Conservation (phyloP, 2,888 invertebrate species). For the Petrolisthes cinctipes region DNA sequence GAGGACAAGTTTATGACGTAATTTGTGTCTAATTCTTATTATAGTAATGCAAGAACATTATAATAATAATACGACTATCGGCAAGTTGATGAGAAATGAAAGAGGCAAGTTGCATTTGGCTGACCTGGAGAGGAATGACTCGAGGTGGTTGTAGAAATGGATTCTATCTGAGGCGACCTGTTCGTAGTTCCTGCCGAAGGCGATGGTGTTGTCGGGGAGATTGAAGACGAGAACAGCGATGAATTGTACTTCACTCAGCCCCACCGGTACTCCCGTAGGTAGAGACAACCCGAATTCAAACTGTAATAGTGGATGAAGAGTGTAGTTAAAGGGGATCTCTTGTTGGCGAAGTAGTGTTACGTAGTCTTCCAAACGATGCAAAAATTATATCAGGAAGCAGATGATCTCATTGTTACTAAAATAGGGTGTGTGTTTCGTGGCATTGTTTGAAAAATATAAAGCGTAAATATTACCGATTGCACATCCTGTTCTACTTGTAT, state of each 20-base stretch:
- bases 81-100: not conserved
- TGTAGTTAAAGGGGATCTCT: not conserved
- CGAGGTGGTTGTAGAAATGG: slow-evolving; percentile 5
- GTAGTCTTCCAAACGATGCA: too few relatives aligned
- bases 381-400: too few relatives aligned
- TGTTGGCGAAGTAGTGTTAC: not conserved
- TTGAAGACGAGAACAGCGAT: not conserved
- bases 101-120: not conserved
- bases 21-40: too few relatives aligned
- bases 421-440: too few relatives aligned
- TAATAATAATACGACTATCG: too few relatives aligned
- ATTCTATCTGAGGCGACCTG: not conserved
- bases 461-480: too few relatives aligned
- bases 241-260: not conserved
- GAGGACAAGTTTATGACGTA: too few relatives aligned
- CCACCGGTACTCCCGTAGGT: not conserved
- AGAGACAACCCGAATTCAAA: not conserved
- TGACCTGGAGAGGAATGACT: slow-evolving; percentile 14
- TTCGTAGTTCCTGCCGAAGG: not conserved
- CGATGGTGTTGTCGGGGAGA: not conserved
- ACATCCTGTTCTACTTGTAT: too few relatives aligned
- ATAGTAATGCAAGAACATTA: too few relatives aligned
- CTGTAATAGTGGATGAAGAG: not conserved
- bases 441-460: too few relatives aligned
- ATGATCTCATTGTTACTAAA: too few relatives aligned